A percentile compares a stretch with the other conserved stretches of the same genome.
Evolutionary conservation across 2,113 vertebrate genomes (phyloP).

Genomic region (Tachycineta bicolor): DNA sequence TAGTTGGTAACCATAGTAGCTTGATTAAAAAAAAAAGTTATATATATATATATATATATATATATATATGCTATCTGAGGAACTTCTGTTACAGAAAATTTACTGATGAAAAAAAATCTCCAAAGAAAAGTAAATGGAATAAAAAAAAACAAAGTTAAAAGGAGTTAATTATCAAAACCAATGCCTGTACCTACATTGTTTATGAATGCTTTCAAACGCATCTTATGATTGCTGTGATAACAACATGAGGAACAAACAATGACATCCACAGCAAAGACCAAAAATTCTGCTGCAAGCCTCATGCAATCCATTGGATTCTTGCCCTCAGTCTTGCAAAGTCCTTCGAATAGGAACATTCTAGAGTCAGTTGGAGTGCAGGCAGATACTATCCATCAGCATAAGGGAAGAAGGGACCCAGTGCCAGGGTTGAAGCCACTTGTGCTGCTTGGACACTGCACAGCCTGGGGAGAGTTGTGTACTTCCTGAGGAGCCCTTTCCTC

Average conservation of each 20-base stretch:
- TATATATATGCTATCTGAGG: neutral
- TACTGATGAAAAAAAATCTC: neutral
- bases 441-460: neutral
- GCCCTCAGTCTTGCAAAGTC: neutral
- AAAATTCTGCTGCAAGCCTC: neutral
- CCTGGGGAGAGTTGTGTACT: neutral
- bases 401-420: neutral
- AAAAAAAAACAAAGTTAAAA: neutral
- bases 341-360: neutral
- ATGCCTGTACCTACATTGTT: neutral
- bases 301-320: neutral
- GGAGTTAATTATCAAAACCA: neutral
- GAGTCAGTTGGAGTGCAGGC: neutral
- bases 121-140: neutral
- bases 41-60: no score
- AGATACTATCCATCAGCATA: neutral
- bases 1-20: neutral
- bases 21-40: neutral
- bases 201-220: neutral
- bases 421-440: fast-evolving
- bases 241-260: neutral
- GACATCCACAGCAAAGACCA: neutral
- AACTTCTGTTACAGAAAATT: neutral
- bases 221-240: neutral
- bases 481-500: neutral